phyloP scores from a whole-genome alignment of 1,140 invertebrate species.

The Atta colombica region DNA sequence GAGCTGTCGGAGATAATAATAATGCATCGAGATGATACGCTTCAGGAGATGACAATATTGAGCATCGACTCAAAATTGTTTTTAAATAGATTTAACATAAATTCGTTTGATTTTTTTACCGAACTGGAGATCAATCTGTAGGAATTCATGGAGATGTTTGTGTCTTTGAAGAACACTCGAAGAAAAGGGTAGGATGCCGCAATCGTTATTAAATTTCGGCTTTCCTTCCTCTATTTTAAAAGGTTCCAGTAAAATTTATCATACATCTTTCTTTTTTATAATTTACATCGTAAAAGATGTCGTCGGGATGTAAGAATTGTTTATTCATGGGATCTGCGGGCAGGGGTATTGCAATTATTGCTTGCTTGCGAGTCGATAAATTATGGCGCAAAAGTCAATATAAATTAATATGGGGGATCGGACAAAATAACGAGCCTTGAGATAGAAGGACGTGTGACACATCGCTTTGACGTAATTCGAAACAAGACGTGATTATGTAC shows the following conservation, averaged over 20 bases:
- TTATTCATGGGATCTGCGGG: slow-evolving; percentile 35
- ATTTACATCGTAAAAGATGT: neutral
- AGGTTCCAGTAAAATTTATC: neutral
- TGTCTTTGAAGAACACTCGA: neutral
- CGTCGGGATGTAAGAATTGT: neutral
- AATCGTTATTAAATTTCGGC: neutral
- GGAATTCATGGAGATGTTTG: neutral
- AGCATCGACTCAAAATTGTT: neutral
- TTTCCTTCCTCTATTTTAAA: neutral
- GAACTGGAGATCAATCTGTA: neutral
- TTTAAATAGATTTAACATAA: neutral
- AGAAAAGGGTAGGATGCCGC: neutral
- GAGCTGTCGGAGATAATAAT: neutral
- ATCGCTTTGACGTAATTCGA: slow-evolving; percentile 30
- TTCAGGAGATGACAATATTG: neutral
- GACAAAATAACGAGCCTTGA: slow-evolving; percentile 62
- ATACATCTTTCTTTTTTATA: neutral
- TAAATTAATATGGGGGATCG: slow-evolving; percentile 49
- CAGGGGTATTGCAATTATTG: slow-evolving; percentile 43
- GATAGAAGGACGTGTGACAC: slow-evolving; percentile 38
- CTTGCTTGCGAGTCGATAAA: slow-evolving; percentile 67
- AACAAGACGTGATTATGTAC: slow-evolving; percentile 67
- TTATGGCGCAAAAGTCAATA: slow-evolving; percentile 62
- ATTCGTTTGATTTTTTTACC: neutral
- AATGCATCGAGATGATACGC: neutral